A percentile compares a stretch with the other conserved stretches of the same genome.
phyloP scores from a whole-genome alignment of 2,113 vertebrate species.

The Oncorhynchus nerka region DNA sequence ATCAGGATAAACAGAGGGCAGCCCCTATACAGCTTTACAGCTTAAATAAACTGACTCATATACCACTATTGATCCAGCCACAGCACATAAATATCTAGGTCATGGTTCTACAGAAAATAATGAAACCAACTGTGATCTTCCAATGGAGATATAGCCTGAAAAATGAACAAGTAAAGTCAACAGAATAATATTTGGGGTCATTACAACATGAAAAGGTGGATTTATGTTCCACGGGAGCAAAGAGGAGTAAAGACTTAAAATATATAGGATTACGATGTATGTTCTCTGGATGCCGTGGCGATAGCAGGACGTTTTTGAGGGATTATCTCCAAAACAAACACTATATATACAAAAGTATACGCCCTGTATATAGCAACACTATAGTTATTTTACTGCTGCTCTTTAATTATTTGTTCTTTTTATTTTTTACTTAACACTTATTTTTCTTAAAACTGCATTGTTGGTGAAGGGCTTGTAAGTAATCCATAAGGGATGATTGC shows the following conservation, averaged over 20 bases:
- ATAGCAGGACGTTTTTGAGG: neutral
- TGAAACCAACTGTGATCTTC: neutral
- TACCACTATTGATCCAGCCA: neutral
- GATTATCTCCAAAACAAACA: slow-evolving; percentile 31
- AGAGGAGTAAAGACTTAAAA: too few species aligned
- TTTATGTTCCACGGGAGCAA: too few species aligned
- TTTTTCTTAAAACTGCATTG: slow-evolving; percentile 56
- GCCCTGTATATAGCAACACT: too few species aligned
- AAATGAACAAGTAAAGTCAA: neutral
- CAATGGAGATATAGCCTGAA: neutral
- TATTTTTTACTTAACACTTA: too few species aligned
- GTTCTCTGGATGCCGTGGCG: neutral
- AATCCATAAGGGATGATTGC: slow-evolving; percentile 1
- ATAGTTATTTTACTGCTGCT: too few species aligned
- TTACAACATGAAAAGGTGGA: neutral
- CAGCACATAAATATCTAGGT: neutral
- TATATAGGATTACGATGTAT: neutral
- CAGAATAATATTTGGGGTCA: neutral
- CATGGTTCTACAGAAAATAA: neutral
- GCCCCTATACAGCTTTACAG: neutral
- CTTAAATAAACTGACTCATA: neutral
- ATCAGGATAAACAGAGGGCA: slow-evolving; percentile 29
- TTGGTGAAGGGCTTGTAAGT: slow-evolving; percentile 49
- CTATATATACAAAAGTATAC: slow-evolving; percentile 6
- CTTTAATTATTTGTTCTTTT: too few species aligned